phyloP scores from a whole-genome alignment of 2,113 vertebrate species.

The Gila orcuttii region DNA sequence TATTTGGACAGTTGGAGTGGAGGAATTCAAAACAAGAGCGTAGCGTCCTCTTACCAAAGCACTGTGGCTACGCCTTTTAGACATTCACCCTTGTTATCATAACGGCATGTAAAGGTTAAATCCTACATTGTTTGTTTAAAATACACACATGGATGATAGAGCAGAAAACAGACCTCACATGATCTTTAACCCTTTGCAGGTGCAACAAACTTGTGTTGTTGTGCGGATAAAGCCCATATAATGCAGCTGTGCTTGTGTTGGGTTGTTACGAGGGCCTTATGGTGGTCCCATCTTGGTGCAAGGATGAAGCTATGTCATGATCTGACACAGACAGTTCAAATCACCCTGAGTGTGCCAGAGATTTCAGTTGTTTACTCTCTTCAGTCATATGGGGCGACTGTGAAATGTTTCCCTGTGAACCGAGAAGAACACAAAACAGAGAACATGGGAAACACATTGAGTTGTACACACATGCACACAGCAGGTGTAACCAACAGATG shows the following conservation, averaged over 20 bases:
- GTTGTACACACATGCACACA: conserved; percentile 36
- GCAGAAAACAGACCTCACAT: conserved; percentile 51
- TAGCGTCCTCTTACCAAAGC: conserved; percentile 1
- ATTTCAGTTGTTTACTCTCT: conserved; percentile 11
- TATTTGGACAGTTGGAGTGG: conserved; percentile 60
- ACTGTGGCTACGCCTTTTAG: neutral
- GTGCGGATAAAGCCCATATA: neutral
- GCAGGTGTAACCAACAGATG: conserved; percentile 53
- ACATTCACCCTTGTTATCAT: conserved; percentile 53
- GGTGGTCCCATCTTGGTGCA: neutral
- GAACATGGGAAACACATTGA: conserved; percentile 4
- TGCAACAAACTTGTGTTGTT: conserved; percentile 4
- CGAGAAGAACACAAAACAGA: neutral
- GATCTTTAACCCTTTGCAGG: conserved; percentile 50
- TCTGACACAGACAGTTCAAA: neutral
- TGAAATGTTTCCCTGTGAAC: neutral
- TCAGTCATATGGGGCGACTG: neutral
- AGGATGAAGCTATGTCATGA: neutral
- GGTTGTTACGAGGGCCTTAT: conserved; percentile 9
- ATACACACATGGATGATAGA: conserved; percentile 54
- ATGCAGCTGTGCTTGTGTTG: conserved; percentile 46
- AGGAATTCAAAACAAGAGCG: conserved; percentile 62
- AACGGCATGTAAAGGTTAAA: conserved; percentile 56
- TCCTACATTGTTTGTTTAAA: conserved; percentile 57
- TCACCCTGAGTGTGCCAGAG: neutral